A percentile compares a stretch with the other conserved stretches of the same genome.
These are phyloP conservation scores for Adineta ricciae DNA, from an alignment of 2,888 invertebrate genomes.

Conservation along the genomic window DNA sequence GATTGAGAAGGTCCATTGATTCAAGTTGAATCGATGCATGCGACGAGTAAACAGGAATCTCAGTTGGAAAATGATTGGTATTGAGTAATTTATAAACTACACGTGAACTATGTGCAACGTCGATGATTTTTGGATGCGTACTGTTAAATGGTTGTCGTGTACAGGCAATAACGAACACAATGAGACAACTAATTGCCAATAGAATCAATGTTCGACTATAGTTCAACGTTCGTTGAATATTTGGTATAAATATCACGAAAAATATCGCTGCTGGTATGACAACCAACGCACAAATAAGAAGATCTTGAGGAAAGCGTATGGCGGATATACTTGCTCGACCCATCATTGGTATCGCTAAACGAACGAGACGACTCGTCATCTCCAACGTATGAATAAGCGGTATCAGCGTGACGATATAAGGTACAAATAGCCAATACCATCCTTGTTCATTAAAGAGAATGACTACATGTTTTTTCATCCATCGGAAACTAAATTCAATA, in stretches of 20 bases:
- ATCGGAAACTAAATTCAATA: not conserved
- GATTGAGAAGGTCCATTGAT: not conserved
- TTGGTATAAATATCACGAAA: not conserved
- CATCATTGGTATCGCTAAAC: not conserved
- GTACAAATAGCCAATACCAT: slow-evolving; percentile 5
- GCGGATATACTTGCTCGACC: not conserved
- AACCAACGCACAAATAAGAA: not conserved
- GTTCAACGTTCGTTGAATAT: not conserved
- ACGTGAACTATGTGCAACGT: not conserved
- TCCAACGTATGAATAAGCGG: not conserved
- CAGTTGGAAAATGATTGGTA: not conserved
- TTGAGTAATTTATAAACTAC: not conserved
- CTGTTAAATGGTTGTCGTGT: not conserved
- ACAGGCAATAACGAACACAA: not conserved
- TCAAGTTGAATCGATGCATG: not conserved
- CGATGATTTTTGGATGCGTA: not conserved
- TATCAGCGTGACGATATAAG: not conserved
- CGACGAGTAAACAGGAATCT: not conserved
- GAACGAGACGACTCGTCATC: not conserved
- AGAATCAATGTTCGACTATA: not conserved
- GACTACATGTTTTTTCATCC: not conserved
- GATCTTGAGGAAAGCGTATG: not conserved
- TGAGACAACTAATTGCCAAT: not conserved
- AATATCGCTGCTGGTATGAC: not conserved
- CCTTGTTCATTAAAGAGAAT: not conserved